Conservation (phyloP, 2,888 invertebrate genomes). For the Hyalella azteca region DNA sequence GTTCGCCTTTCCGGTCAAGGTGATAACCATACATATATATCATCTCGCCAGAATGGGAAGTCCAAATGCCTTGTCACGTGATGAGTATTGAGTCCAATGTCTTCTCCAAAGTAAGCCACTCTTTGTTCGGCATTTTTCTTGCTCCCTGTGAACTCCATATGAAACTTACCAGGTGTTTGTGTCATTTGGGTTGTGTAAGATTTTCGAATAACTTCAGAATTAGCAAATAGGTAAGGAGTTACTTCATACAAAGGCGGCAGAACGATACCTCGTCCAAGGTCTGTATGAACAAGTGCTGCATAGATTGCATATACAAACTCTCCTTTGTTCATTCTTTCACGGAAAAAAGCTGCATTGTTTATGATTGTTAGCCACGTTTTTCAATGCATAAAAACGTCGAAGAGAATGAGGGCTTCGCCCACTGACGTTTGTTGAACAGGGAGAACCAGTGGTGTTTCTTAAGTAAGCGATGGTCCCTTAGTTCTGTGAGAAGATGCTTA, state of each 20-base stretch:
- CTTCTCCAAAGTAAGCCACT: slow-evolving; percentile 75
- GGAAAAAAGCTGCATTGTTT: slow-evolving; percentile 73
- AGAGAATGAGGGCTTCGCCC: slow-evolving; percentile 71
- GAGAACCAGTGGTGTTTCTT: slow-evolving; percentile 70
- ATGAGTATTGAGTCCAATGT: slow-evolving; percentile 72
- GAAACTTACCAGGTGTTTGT: slow-evolving; percentile 61
- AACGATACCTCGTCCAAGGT: slow-evolving; percentile 65
- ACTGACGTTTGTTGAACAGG: slow-evolving; percentile 69
- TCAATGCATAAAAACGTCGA: slow-evolving; percentile 73
- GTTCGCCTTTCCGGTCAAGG: slow-evolving; percentile 61
- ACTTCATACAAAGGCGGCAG: slow-evolving; percentile 74
- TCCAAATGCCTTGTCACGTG: slow-evolving; percentile 64
- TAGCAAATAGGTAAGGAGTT: slow-evolving; percentile 71
- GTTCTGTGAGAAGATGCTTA: slow-evolving; percentile 68
- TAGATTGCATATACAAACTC: slow-evolving; percentile 72
- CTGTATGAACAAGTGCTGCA: slow-evolving; percentile 68
- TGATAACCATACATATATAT: slow-evolving; percentile 42
- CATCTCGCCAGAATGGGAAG: slow-evolving; percentile 56
- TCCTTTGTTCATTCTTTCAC: slow-evolving; percentile 71
- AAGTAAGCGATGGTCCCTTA: slow-evolving; percentile 69
- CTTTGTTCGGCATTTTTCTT: slow-evolving; percentile 68
- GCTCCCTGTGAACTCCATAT: slow-evolving; percentile 65
- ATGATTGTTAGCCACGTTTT: slow-evolving; percentile 75
- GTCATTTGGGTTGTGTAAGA: slow-evolving; percentile 60
- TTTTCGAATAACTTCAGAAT: slow-evolving; percentile 69